phyloP scores from a whole-genome alignment of 2,113 vertebrate species.

The Campylomormyrus tamandua region DNA sequence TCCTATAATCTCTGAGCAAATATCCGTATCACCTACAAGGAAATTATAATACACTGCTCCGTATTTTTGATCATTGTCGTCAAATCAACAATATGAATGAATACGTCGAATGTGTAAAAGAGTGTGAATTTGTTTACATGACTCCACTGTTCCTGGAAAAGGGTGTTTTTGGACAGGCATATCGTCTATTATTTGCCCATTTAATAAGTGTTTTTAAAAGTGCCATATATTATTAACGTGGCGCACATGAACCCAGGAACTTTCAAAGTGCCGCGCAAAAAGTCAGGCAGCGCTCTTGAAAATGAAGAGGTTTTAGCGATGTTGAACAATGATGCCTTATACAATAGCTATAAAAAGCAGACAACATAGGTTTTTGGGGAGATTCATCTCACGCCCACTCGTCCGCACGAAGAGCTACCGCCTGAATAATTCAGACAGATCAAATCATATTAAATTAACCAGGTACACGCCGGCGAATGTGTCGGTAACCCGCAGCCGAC shows the following conservation, averaged over 20 bases:
- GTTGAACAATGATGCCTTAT: neutral
- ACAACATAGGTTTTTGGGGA: constrained; percentile 9
- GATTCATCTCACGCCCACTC: constrained; percentile 12
- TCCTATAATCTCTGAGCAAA: neutral
- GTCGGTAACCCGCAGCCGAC: neutral
- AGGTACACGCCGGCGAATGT: neutral
- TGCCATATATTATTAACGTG: neutral
- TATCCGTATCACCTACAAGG: neutral
- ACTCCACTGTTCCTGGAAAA: neutral
- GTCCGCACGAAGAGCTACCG: neutral
- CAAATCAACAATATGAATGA: neutral
- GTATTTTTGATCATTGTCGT: neutral
- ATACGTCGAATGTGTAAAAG: neutral
- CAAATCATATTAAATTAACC: constrained; percentile 9
- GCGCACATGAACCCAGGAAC: neutral
- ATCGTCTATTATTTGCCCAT: neutral
- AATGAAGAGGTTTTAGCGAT: constrained; percentile 15
- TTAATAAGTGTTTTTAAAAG: neutral
- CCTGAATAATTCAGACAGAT: constrained; percentile 10
- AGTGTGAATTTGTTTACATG: neutral
- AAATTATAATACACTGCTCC: neutral
- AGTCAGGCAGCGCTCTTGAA: neutral
- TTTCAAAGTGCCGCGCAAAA: neutral
- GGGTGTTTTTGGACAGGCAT: neutral
- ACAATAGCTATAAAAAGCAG: constrained; percentile 1